Percentiles rank a stretch among this genome's conserved stretches.
phyloP scores from a whole-genome alignment of 1,140 invertebrate species.

The Rhagoletis zephyria region DNA sequence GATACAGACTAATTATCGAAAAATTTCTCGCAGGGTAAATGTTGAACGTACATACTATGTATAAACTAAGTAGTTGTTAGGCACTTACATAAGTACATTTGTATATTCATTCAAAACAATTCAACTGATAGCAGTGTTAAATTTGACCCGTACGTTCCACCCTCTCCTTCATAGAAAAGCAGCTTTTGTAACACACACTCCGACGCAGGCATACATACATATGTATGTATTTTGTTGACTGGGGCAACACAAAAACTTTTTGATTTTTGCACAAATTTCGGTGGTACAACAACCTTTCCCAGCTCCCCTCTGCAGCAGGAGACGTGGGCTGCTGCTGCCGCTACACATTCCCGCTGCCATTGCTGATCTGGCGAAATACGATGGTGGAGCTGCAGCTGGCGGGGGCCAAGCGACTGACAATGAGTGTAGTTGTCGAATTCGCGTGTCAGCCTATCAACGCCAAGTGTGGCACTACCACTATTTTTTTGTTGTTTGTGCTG shows the following conservation, averaged over 20 bases:
- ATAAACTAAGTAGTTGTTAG: no score
- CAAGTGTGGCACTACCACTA: constrained; percentile 2
- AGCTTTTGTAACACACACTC: background rate
- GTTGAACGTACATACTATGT: no score
- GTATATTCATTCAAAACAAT: background rate
- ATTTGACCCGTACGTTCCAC: background rate
- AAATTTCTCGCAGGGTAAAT: no score
- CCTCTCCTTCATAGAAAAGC: background rate
- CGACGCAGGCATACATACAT: no score
- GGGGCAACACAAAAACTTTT: constrained; percentile 25
- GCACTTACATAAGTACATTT: no score
- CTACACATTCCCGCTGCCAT: background rate
- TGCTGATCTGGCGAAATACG: background rate
- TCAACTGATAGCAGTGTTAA: background rate
- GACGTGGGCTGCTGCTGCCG: background rate
- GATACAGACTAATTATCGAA: no score
- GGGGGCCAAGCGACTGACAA: background rate
- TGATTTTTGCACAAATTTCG: constrained; percentile 19
- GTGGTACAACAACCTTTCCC: background rate
- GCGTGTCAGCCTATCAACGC: constrained; percentile 40
- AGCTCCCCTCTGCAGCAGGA: background rate
- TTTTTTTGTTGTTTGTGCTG: background rate
- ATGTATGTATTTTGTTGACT: constrained; percentile 6
- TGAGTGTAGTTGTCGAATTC: background rate
- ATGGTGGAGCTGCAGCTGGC: background rate